phyloP scores from a whole-genome alignment of 2,888 invertebrate genomes.

The Melanostoma scalare region DNA sequence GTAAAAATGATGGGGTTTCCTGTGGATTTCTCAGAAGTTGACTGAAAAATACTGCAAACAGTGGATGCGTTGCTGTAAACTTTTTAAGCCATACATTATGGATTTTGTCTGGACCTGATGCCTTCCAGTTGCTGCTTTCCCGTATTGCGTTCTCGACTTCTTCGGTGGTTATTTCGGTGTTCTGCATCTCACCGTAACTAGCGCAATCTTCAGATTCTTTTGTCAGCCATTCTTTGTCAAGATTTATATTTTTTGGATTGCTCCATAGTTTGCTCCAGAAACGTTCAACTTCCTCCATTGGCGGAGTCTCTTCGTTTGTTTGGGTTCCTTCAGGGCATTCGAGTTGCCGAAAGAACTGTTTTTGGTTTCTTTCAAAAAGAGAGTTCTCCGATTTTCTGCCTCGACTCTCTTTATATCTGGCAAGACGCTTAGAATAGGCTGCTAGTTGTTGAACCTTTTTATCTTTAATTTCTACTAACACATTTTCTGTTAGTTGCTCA shows the following conservation, averaged over 20 bases:
- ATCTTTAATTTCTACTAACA: conserved; percentile 9
- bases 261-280: conserved; percentile 18
- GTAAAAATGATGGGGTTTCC: no score
- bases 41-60: no score
- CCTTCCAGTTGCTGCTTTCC: no score
- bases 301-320: neutral
- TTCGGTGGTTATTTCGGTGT: neutral
- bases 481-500: neutral
- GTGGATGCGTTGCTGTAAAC: no score
- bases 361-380: conserved; percentile 20
- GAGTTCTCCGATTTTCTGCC: conserved; percentile 4
- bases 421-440: conserved; percentile 2
- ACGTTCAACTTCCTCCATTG: conserved; percentile 1
- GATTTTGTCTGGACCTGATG: no score
- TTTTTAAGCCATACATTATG: no score
- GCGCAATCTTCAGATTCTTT: conserved; percentile 2
- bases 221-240: neutral
- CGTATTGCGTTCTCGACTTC: no score
- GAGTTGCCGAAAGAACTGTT: neutral
- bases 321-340: neutral
- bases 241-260: conserved; percentile 17
- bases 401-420: conserved; percentile 10
- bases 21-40: no score
- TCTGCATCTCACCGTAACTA: neutral
- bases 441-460: conserved; percentile 9